Evolutionary conservation across 2,113 vertebrate genomes (phyloP), one percentile per base, ranked within the genome.

Genomic region (Philantomba maxwellii): DNA sequence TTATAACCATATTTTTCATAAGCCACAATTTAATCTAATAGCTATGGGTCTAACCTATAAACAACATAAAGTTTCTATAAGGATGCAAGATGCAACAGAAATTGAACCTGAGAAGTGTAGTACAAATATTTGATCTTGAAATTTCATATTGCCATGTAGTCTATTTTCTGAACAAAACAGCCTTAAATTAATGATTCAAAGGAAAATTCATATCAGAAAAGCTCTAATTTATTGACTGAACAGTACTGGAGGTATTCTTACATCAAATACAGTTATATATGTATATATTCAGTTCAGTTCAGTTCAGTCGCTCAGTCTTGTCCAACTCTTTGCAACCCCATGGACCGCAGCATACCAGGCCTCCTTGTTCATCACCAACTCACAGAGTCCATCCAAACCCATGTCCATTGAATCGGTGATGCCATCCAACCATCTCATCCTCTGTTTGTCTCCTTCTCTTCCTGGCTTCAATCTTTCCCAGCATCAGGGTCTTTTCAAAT

Each of bases 181-280:
- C 66, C 28, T 85, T 87, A 88, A 94, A 73, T 64, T 75, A 90
- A 51, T 45, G 4, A 2, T 28, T 75, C 21, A 87, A 93, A 90
- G 13, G 23, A 87, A 89, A 87, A 81, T 10, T 62, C 21, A 33
- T 45, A 49, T 14, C 19, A 55, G n/a, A 49, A 89, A 83, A 86
- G 33, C 4, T 70, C 17, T 47, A 57, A 49, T 82, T 86, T 7
- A 83, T 43, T 47, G 2, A 36, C 55, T 82, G 13, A 87, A 7
- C 0, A 16, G 53, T 75, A 89, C 6, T 28, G 16, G 14, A 30
- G 28, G 15, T 92, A 82, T 39, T 43, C 58, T 62, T 43, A 91
- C 0, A 89, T 80, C 49, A 66, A 47, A 47, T 25, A 58, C 15
- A 8, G 2, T 51, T 85, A 30, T 36, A 43, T 49, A 70, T 66